These are phyloP conservation scores for Eumeta japonica DNA, from an alignment of 1,140 invertebrate genomes.

Conservation along the genomic window DNA sequence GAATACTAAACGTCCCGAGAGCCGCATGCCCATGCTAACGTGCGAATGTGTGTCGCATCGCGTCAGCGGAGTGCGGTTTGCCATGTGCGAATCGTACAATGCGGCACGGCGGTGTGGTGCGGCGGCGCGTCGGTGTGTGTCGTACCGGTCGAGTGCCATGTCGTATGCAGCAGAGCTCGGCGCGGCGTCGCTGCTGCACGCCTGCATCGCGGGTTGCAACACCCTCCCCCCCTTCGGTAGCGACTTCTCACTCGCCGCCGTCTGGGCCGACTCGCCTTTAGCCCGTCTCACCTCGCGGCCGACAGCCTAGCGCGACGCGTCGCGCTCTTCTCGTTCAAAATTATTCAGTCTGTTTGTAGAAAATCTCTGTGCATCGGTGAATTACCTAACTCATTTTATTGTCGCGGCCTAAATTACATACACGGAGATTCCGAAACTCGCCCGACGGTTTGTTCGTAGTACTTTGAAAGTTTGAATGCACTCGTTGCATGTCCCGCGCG, in stretches of 20 bases:
- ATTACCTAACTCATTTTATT: constrained; percentile 36
- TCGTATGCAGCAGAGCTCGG: constrained; percentile 55
- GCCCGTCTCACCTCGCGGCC: constrained; percentile 54
- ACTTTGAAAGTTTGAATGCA: constrained; percentile 56
- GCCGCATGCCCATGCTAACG: too few species aligned
- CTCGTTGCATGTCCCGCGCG: constrained; percentile 67
- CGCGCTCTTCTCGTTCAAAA: constrained; percentile 56
- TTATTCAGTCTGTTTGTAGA: constrained; percentile 57
- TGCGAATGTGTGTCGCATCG: too few species aligned
- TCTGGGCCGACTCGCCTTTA: constrained; percentile 54
- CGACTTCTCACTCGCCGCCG: constrained; percentile 54
- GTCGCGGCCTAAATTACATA: constrained; percentile 41
- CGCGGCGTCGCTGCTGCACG: constrained; percentile 55
- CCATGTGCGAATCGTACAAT: too few species aligned
- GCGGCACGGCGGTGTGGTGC: too few species aligned
- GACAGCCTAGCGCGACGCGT: constrained; percentile 57
- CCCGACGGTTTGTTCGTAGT: constrained; percentile 19
- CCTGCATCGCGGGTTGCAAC: constrained; percentile 55
- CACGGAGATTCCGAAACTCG: too few species aligned
- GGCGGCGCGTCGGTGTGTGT: constrained; percentile 49
- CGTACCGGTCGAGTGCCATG: constrained; percentile 50
- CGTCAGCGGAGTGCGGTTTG: too few species aligned
- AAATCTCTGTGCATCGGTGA: constrained; percentile 55
- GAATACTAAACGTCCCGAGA: too few species aligned
- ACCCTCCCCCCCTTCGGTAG: constrained; percentile 51